These are phyloP conservation scores for Pandemis cinnamomeana DNA, from an alignment of 2,888 invertebrate species.

Conservation along the genomic window DNA sequence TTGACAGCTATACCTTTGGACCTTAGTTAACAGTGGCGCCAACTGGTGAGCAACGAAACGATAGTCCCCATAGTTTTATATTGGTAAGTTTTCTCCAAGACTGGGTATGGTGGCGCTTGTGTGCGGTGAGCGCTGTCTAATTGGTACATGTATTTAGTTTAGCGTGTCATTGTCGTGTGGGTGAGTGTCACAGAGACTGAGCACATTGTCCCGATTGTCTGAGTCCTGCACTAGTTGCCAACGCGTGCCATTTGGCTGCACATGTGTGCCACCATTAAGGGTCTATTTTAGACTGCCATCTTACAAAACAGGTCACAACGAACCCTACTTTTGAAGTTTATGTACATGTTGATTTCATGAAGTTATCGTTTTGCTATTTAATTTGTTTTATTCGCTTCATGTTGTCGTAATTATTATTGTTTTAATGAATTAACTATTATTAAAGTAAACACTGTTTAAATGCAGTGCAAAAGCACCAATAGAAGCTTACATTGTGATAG, in stretches of 20 bases:
- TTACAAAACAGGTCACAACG: slow-evolving; percentile 28
- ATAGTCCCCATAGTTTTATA: slow-evolving; percentile 47
- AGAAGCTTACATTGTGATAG: slow-evolving; percentile 71
- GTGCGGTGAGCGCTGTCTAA: slow-evolving; percentile 49
- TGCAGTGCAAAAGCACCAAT: slow-evolving; percentile 67
- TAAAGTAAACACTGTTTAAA: slow-evolving; percentile 43
- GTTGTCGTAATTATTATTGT: slow-evolving; percentile 22
- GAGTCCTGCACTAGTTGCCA: slow-evolving; percentile 64
- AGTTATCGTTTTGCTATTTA: slow-evolving; percentile 41
- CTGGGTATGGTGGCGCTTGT: slow-evolving; percentile 51
- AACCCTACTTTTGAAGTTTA: slow-evolving; percentile 3
- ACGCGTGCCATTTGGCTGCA: slow-evolving; percentile 70
- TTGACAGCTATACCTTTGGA: no score
- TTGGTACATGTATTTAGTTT: slow-evolving; percentile 56
- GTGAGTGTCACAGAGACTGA: slow-evolving; percentile 61
- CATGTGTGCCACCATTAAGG: slow-evolving; percentile 65
- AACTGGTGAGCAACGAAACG: no score
- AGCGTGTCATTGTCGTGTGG: slow-evolving; percentile 64
- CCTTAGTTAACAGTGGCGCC: no score
- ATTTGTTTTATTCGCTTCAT: slow-evolving; percentile 35
- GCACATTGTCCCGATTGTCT: slow-evolving; percentile 69
- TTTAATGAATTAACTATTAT: slow-evolving; percentile 2
- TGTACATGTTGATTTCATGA: slow-evolving; percentile 39
- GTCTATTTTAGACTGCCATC: slow-evolving; percentile 46
- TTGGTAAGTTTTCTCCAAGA: slow-evolving; percentile 59